Evolutionary conservation across 2,797 vertebrate genomes (phyloP).

Genomic region (Crenuchus spilurus): DNA sequence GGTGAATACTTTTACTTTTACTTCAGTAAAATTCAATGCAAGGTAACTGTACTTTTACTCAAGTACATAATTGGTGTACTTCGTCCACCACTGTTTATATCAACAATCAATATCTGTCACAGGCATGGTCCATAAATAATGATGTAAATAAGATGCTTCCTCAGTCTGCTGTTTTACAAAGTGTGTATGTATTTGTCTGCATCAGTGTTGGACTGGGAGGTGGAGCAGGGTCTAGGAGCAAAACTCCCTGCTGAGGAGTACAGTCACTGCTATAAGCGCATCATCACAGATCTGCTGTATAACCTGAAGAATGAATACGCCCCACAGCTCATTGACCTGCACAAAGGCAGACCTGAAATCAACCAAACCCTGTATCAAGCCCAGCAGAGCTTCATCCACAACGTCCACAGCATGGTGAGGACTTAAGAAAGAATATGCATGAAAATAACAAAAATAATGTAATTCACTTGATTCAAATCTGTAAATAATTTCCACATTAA

Average conservation of each 20-base stretch:
- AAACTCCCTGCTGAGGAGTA: conserved; percentile 62
- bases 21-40: too few species aligned
- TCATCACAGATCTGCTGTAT: conserved; percentile 69
- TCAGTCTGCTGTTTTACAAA: too few species aligned
- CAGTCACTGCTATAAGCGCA: conserved; percentile 74
- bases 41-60: too few species aligned
- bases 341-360: conserved; percentile 61
- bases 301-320: conserved; percentile 67
- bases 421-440: neutral
- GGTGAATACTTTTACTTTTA: too few species aligned
- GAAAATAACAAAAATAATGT: too few species aligned
- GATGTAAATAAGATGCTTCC: too few species aligned
- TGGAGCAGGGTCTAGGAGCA: conserved; percentile 66
- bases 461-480: too few species aligned
- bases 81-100: too few species aligned
- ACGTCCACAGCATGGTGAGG: conserved; percentile 66
- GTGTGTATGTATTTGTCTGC: conserved; percentile 8
- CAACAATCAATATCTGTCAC: too few species aligned
- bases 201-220: conserved; percentile 71
- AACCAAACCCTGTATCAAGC: conserved; percentile 61
- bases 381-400: conserved; percentile 64
- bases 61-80: too few species aligned
- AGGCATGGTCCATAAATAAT: too few species aligned
- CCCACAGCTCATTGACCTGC: conserved; percentile 64
- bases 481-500: too few species aligned